Base-by-base conservation (phyloP, 2,113 vertebrate genomes). In the Callionymus lyra region DNA sequence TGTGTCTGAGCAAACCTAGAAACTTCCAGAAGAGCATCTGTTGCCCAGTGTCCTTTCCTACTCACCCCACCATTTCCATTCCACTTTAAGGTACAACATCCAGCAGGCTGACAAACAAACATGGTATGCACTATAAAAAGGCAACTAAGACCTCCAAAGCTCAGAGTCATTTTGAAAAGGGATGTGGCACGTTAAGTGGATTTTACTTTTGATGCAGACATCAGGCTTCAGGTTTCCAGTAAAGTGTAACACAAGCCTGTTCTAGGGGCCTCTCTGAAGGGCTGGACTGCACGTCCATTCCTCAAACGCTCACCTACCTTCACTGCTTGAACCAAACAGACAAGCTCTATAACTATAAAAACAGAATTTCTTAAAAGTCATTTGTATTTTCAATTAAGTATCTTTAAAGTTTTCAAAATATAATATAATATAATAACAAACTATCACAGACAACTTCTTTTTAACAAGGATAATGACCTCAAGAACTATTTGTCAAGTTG, bases 151-250 rank as follows among this genome's bases (percentile, higher is more conserved):
- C 46, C 43, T 53, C 54, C 41, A 47, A 74, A 61, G 62, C 65
- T 66, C 17, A 36, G 14, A 65, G 65, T 66, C 71, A 60, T 67
- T 67, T 72, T 70, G 49, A 71, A 72, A 81, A 69, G 69, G 75
- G 65, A 81, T 70, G 56, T 71, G 69, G 77, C 70, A 74, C 53
- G 76, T 83, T 82, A 82, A 86, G 82, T 79, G 78, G 82, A 85
- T 85, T 82, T 82, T 77, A 82, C 80, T 82, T 81, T 74, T 80
- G 74, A 82, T 80, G 66, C 67, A 64, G 76, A 85, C 82, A 81
- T 79, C 65, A 31, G 36, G 69, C 67, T 56, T 85, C 66, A 14
- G 34, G 76, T 84, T 86, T 81, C 83, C 48, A 56, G 57, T 50
- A 52, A 27, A 60, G 66, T 73, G 83, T 65, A 83, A 84, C 46